phyloP scores from a whole-genome alignment of 1,140 invertebrate genomes.

The Drosophila insularis region DNA sequence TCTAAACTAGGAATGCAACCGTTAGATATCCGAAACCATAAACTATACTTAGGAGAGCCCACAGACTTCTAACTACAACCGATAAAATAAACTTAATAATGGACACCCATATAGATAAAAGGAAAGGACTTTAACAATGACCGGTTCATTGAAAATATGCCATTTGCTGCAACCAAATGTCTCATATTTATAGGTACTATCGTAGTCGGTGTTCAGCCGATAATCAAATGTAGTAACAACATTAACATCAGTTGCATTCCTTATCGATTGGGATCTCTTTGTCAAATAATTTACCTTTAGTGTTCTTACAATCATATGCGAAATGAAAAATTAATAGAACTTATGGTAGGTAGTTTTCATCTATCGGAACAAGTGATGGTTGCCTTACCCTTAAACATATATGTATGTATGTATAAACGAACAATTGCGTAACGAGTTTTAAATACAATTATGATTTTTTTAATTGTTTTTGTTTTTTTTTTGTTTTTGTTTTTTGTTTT shows the following conservation, averaged over 20 bases:
- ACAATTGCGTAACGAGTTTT: slow-evolving; percentile 12
- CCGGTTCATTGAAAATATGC: too few relatives aligned
- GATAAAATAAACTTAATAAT: too few relatives aligned
- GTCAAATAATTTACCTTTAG: not conserved
- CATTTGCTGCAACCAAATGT: not conserved
- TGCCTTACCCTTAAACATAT: not conserved
- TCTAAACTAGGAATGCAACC: not conserved
- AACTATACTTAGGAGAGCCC: too few relatives aligned
- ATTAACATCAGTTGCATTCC: not conserved
- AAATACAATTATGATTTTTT: not conserved
- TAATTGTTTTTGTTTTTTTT: not conserved
- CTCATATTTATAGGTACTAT: not conserved
- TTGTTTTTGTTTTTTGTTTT: not conserved
- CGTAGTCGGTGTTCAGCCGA: not conserved
- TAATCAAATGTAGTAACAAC: not conserved
- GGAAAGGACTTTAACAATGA: too few relatives aligned
- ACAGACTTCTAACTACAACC: too few relatives aligned
- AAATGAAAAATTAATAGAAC: not conserved
- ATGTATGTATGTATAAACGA: too few relatives aligned
- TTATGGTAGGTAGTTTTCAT: not conserved
- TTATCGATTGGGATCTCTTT: not conserved
- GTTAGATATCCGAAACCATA: not conserved
- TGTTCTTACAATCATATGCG: not conserved
- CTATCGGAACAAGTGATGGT: not conserved
- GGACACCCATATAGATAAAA: too few relatives aligned